Evolutionary conservation across 2,113 vertebrate genomes (phyloP).

Genomic region (Sus scrofa): DNA sequence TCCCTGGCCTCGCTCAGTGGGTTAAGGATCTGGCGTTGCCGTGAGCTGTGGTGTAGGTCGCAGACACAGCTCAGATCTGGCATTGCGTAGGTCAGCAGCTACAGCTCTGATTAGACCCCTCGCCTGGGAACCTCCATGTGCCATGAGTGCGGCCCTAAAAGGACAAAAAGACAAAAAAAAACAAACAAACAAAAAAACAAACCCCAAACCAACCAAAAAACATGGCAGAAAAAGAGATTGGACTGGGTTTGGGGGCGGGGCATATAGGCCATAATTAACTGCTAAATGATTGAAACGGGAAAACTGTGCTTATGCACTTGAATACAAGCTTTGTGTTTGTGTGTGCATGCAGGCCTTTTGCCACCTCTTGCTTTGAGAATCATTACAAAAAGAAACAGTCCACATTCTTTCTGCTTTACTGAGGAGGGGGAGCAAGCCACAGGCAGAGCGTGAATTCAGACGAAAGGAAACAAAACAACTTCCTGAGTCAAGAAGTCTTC

Average conservation of each 20-base stretch:
- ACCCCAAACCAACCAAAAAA: too few relatives aligned
- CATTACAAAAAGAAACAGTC: background rate
- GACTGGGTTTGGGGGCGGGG: background rate
- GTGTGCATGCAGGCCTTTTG: background rate
- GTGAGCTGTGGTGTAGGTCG: too few relatives aligned
- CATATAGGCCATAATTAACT: background rate
- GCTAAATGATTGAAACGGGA: slow-evolving; percentile 40
- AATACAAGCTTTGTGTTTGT: background rate
- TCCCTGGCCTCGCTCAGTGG: too few relatives aligned
- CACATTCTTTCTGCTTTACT: background rate
- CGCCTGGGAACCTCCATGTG: too few relatives aligned
- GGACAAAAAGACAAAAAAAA: too few relatives aligned
- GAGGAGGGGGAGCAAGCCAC: background rate
- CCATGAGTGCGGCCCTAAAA: too few relatives aligned
- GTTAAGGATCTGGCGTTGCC: too few relatives aligned
- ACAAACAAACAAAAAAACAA: too few relatives aligned
- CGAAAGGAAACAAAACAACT: slow-evolving; percentile 23
- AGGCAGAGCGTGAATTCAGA: background rate
- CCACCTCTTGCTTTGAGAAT: slow-evolving; percentile 28
- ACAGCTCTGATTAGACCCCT: too few relatives aligned
- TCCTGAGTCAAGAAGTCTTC: slow-evolving; percentile 29
- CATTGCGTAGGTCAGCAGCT: too few relatives aligned
- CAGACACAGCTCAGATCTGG: too few relatives aligned
- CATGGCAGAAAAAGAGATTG: slow-evolving; percentile 11
- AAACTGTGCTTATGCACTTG: background rate